Conservation (phyloP, 2,797 vertebrate species). For the Tangara arthus region DNA sequence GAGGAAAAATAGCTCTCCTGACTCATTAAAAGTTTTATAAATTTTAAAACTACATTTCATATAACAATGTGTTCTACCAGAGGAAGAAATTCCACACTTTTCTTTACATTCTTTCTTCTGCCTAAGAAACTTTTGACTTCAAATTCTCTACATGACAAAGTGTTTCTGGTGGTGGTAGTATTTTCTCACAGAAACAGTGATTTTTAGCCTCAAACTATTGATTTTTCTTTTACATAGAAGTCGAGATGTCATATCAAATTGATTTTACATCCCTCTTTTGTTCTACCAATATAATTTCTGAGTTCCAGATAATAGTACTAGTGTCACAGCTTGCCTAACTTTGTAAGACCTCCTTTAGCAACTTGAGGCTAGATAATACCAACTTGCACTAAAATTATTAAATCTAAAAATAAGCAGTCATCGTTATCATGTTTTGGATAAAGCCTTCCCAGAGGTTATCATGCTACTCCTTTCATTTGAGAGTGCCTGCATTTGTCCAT, state of each 20-base stretch:
- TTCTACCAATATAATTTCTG: background rate
- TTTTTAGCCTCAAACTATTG: background rate
- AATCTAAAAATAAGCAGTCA: slow-evolving; percentile 5
- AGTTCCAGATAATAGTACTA: background rate
- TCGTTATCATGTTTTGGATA: background rate
- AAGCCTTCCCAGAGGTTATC: background rate
- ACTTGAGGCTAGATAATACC: background rate
- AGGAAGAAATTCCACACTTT: background rate
- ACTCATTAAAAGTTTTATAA: background rate
- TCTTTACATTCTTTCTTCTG: background rate
- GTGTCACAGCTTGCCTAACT: background rate
- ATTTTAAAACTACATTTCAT: background rate
- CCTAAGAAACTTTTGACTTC: background rate
- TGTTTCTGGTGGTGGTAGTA: background rate
- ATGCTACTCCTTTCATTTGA: background rate
- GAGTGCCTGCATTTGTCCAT: background rate
- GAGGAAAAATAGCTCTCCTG: background rate
- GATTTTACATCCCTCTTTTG: background rate
- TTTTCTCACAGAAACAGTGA: background rate
- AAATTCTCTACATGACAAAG: background rate
- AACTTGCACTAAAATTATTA: slow-evolving; percentile 8
- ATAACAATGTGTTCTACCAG: background rate
- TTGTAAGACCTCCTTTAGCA: background rate
- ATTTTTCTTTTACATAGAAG: background rate
- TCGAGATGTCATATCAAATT: background rate